Conservation (phyloP, 2,888 invertebrate genomes). For the Parnassius smintheus region DNA sequence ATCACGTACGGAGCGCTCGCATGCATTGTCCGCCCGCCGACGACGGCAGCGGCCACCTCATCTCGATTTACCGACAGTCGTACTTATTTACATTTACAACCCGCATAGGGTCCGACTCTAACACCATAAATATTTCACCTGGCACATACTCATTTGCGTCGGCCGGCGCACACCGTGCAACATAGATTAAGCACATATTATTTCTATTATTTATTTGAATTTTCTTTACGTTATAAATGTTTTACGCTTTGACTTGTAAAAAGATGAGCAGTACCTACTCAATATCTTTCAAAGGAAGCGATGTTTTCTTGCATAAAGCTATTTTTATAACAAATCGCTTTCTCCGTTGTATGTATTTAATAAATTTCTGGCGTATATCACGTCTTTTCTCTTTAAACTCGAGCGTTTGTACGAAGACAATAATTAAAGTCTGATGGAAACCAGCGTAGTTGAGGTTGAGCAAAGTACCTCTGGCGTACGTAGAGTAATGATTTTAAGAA, state of each 20-base stretch:
- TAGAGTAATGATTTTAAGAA: conserved; percentile 28
- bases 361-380: conserved; percentile 55
- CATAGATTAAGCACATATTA: conserved; percentile 27
- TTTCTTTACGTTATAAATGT: conserved; percentile 24
- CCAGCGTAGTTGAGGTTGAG: conserved; percentile 31
- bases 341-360: conserved; percentile 46
- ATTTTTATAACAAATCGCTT: conserved; percentile 48
- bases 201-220: conserved; percentile 30
- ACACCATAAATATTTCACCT: conserved; percentile 21
- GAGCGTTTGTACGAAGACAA: conserved; percentile 54
- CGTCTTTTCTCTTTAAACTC: conserved; percentile 44
- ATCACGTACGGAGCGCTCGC: conserved; percentile 64
- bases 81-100: conserved; percentile 31
- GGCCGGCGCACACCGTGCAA: conserved; percentile 14
- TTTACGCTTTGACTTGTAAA: conserved; percentile 18
- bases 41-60: conserved; percentile 26
- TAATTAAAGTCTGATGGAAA: conserved; percentile 52
- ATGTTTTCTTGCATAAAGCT: conserved; percentile 31
- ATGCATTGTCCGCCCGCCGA: conserved; percentile 43
- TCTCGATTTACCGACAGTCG: conserved; percentile 26
- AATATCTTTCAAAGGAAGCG: conserved; percentile 17
- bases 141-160: conserved; percentile 12
- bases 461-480: conserved; percentile 30
- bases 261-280: conserved; percentile 21
- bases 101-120: conserved; percentile 10